Percentiles rank a stretch among this genome's conserved stretches.
phyloP scores from a whole-genome alignment of 2,797 vertebrate species.

The Emys orbicularis region DNA sequence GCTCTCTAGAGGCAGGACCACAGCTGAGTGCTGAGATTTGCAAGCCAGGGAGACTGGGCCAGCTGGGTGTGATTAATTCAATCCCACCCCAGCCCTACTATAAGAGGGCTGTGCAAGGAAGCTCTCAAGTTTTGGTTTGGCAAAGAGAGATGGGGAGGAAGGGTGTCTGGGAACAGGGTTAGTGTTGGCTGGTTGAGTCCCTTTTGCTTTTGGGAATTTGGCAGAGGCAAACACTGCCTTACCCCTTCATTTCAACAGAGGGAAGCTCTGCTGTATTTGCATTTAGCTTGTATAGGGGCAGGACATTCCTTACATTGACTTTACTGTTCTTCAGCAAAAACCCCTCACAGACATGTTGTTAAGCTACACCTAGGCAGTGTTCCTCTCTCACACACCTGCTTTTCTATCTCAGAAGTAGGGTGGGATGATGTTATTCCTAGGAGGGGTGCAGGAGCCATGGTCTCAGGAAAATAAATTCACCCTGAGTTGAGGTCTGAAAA shows the following conservation, averaged over 20 bases:
- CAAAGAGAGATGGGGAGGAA: not conserved
- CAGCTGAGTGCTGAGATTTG: not conserved
- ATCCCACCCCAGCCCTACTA: not conserved
- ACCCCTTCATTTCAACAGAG: not conserved
- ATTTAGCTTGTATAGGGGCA: not conserved
- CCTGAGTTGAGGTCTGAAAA: not conserved
- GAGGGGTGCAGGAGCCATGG: not conserved
- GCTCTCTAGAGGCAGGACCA: not conserved
- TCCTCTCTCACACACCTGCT: not conserved
- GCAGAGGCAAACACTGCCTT: not conserved
- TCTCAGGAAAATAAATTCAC: not conserved
- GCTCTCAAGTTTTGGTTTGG: not conserved
- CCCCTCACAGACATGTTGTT: not conserved
- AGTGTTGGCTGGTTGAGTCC: not conserved
- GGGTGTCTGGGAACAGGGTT: not conserved
- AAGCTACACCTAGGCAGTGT: not conserved
- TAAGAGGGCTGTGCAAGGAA: not conserved
- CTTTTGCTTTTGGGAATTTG: not conserved
- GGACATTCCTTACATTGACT: not conserved
- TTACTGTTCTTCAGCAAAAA: not conserved
- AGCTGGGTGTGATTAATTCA: not conserved
- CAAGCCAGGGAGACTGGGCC: not conserved
- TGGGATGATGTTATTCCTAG: not conserved
- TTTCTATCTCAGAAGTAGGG: not conserved
- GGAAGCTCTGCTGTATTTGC: not conserved